Base-by-base conservation (phyloP, 2,797 vertebrate species). In the Sebastes oblongus region DNA sequence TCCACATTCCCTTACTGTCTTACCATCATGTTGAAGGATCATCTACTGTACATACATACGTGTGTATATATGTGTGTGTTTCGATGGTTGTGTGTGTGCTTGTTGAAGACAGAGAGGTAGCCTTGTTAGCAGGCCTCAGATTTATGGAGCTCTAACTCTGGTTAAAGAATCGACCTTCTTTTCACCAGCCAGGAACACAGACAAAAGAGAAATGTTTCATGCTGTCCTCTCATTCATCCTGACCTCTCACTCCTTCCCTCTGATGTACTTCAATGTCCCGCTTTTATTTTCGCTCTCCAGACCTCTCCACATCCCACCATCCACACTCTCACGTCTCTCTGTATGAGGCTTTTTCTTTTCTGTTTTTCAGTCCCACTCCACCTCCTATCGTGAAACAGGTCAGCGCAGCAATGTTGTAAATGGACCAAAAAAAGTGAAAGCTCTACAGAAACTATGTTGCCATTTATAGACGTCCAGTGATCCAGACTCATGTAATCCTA, bases 171-270 rank as follows among this genome's bases (percentile, higher is more conserved):
- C 68, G 4, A 67, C 70, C 87, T 84, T 89, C 82, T 92, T 90
- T 90, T 89, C 78, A 62, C 22, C 16, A 77, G 75, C 85, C 83
- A 88, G 80, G 65, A 77, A 77, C 80, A 9, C 74, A 60, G 81
- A 93, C 92, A 95, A 94, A 94, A 91, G 86, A 86, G 90, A 69
- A 6, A 56, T 69, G 78, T 91, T 92, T 89, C 86, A 84, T 3
- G 54, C 92, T 88, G 81, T 91, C 77, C 64, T 72, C 81, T 84
- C 81, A 82, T 91, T 93, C 89, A 90, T 89, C 85, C 76, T 82
- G 84, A 89, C 88, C 90, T 52, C 86, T 85, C 68, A 66, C 72
- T 83, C 79, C 32, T 59, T 89, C 80, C 42, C 77, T 90, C 88
- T 89, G 89, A 91, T 93, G 75, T 91, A 61, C 73, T 83, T 91